A percentile compares a stretch with the other conserved stretches of the same genome.
Evolutionary conservation across 2,113 vertebrate species (phyloP).

Genomic region (Gobio gobio): DNA sequence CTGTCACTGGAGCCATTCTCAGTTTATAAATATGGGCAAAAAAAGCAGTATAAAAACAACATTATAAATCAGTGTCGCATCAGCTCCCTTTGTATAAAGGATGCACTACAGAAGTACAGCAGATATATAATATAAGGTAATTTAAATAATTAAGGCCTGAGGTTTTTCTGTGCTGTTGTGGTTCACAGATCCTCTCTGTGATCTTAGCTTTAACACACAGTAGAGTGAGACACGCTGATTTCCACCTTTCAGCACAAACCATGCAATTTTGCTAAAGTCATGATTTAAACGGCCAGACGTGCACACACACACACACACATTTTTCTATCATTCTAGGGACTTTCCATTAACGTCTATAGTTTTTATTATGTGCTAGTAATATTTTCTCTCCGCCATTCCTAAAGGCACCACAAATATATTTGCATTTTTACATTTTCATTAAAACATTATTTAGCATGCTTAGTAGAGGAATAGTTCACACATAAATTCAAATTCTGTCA

Average conservation of each 20-base stretch:
- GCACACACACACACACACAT: conserved; percentile 7
- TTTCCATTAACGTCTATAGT: background rate
- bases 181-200: conserved; percentile 25
- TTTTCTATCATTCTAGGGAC: background rate
- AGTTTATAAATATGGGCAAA: conserved; percentile 11
- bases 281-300: conserved; percentile 24
- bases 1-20: background rate
- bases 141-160: conserved; percentile 23
- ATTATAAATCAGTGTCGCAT: background rate
- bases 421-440: background rate
- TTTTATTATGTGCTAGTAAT: background rate
- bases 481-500: background rate
- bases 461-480: background rate
- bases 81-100: background rate
- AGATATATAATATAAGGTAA: conserved; percentile 22
- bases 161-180: background rate
- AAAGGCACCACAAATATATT: background rate
- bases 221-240: conserved; percentile 39
- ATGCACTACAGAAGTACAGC: background rate
- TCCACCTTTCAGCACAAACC: conserved; percentile 54
- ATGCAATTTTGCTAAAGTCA: conserved; percentile 53
- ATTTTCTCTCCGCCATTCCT: background rate
- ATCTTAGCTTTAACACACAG: conserved; percentile 50
- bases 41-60: conserved; percentile 21
- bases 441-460: background rate